phyloP scores from a whole-genome alignment of 2,113 vertebrate genomes.

The Tringa solitaria region DNA sequence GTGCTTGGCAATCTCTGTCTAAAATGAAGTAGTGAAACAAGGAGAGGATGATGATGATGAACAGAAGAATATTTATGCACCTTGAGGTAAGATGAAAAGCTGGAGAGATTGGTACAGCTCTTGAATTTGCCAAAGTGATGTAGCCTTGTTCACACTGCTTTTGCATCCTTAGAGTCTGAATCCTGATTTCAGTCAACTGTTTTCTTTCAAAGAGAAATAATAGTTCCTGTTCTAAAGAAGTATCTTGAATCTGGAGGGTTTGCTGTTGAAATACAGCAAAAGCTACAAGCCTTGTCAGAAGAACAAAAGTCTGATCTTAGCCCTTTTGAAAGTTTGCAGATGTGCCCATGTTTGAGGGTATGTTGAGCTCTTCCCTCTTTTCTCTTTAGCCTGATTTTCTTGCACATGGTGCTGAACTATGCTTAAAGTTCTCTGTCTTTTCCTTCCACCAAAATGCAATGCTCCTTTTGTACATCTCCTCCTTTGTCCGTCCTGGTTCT shows the following conservation, averaged over 20 bases:
- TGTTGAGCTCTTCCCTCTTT: neutral
- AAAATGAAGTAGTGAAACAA: neutral
- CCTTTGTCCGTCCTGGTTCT: neutral
- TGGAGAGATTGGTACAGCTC: neutral
- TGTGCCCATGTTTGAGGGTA: fast-evolving
- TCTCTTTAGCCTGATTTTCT: neutral
- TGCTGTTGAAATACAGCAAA: neutral
- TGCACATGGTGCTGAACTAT: neutral
- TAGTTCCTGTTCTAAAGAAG: neutral
- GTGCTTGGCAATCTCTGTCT: neutral
- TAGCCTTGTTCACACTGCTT: neutral
- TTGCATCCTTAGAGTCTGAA: neutral
- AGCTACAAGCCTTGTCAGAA: neutral
- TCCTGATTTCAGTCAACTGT: neutral
- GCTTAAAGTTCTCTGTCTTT: neutral
- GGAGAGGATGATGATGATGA: neutral
- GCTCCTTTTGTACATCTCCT: neutral
- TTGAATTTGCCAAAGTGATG: neutral
- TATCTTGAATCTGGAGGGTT: neutral
- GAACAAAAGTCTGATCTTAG: neutral
- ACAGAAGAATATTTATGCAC: neutral
- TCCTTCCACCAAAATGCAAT: neutral
- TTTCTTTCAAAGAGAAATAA: neutral
- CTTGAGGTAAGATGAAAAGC: neutral
- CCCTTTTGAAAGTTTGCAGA: neutral